Base-by-base conservation (phyloP, 2,113 vertebrate genomes). In the Vulpes vulpes region DNA sequence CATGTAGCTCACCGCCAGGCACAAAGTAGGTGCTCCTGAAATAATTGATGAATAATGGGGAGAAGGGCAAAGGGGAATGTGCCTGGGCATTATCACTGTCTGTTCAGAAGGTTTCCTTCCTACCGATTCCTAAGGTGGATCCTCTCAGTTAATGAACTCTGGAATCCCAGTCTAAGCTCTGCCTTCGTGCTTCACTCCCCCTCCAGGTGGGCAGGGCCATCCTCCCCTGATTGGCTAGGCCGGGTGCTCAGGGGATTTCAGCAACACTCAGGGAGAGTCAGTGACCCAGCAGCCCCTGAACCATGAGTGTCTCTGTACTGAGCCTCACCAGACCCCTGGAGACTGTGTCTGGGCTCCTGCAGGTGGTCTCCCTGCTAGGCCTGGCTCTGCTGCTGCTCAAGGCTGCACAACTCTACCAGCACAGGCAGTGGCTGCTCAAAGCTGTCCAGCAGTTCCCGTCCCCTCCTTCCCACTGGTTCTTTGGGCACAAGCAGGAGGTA, bases 381-480 rank as follows among this genome's bases (percentile, higher is more conserved):
- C 22, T 98, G n/a, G 23, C 98, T 35, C 98, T 97, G 1, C 67
- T 99, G 80, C 83, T 99, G 62, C 79, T 99, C 71, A 98, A 98
- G 89, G 87, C 86, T 1, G 62, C 85, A 11, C 98, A 98, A 60
- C 92, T 99, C 32, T 98, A 98, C 59, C 0, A 11, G 35, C 65
- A 23, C 32, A 98, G 97, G 80, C 98, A 84, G 90, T 94, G 97
- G 87, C 23, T 98, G 85, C 20, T 98, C 64, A 98, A 97, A 60
- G 98, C 88, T 6, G 35, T 99, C 81, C 97, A 98, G 59, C 49
- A 95, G 25, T 99, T 99, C 78, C 99, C 99, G 1, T 99, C 98
- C 19, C 99, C 99, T 22, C 98, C 98, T 0, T 96, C 60, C 15
- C 96, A 92, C 78, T 94, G 95, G 95, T 1, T 97, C 67, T 80